Evolutionary conservation across 1,140 invertebrate genomes (phyloP), one percentile per base, ranked within the genome.

Genomic region (Trichonephila clavipes): DNA sequence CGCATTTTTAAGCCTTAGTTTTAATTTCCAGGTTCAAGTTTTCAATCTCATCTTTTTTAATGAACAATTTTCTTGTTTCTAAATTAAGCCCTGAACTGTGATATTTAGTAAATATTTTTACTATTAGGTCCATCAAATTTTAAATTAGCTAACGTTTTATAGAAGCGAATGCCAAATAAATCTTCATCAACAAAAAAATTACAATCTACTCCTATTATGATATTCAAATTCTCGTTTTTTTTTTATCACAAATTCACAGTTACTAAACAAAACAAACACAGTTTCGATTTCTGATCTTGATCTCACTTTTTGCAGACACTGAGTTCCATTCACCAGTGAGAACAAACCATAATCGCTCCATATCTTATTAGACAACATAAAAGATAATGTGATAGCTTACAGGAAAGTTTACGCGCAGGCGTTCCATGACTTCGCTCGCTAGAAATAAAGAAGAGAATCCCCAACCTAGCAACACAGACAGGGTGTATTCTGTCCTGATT

Each of bases 401-500:
- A 77, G 72, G 72, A 77, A 77, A 16, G 28, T 40, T 77, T 77
- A 77, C 10, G 16, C 28, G 28, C 72, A 77, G 72, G 19, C 59
- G 82, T 83, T 83, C 82, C 51, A 18, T n/a, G 4, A 51, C 51
- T 51, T 51, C 7, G 51, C n/a, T 0, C 5, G 51, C 16, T 3
- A 59, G 82, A 83, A 59, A 28, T 44, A 59, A 83, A 83, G 82
- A 51, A 51, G 81, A 81, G 40, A 66, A n/a, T 69, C 72, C 28
- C 28, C 3, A 77, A n/a, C 51, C 82, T 58, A 44, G 51, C 82
- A 51, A 83, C 19, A 58, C 40, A 77, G 82, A 83, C 82, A 58
- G 82, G 82, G 82, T 83, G 82, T 83, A 83, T 83, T 83, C 82
- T 83, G 51, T n/a, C 82, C 82, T 83, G 82, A 83, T 83, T 83